A percentile compares a stretch with the other conserved stretches of the same genome.
Conservation (phyloP, 2,888 invertebrate species). For the Cataglyphis altisquamis region DNA sequence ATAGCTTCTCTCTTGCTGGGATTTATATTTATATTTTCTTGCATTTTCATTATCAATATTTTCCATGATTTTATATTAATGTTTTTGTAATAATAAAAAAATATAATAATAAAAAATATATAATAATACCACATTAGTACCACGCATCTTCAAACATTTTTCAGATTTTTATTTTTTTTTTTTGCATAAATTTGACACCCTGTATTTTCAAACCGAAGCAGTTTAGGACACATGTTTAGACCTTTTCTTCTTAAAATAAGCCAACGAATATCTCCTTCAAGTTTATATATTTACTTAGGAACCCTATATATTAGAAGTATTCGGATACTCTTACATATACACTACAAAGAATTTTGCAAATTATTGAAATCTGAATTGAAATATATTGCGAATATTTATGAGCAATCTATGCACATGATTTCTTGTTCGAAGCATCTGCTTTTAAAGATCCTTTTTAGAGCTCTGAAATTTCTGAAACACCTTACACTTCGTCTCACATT, state of each 20-base stretch:
- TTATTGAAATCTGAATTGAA: constrained; percentile 18
- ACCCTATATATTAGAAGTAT: background rate
- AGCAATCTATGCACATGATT: background rate
- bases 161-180: no score
- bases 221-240: no score
- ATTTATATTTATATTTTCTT: background rate
- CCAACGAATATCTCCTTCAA: no score
- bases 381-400: constrained; percentile 8
- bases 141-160: no score
- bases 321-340: background rate
- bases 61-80: background rate
- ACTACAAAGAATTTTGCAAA: background rate
- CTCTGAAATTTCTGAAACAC: constrained; percentile 2
- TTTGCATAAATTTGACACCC: no score
- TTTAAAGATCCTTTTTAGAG: background rate
- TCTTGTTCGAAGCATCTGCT: background rate
- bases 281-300: no score
- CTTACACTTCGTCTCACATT: background rate
- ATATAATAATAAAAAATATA: no score
- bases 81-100: no score
- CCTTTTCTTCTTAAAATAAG: no score
- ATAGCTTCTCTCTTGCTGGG: background rate
- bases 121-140: no score
- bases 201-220: no score
- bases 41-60: constrained; percentile 7